Base-by-base conservation (phyloP, 2,797 vertebrate genomes). In the Anguilla pacifica region DNA sequence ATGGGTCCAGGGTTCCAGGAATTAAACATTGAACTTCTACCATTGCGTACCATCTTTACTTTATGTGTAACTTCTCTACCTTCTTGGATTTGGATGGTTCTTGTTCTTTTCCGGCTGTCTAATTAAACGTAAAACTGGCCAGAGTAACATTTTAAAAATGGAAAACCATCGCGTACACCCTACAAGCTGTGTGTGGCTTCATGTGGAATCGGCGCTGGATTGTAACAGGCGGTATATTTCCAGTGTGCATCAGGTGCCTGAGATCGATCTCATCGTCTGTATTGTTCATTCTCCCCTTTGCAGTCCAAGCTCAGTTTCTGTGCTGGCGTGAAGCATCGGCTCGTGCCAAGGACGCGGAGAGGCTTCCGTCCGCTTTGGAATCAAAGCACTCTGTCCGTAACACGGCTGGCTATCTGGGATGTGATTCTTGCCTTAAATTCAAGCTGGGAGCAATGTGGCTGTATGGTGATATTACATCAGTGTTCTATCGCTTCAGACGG, bases 181-280 rank as follows among this genome's bases (percentile, higher is more conserved):
- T 9, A 10, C 53, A 13, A 1, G 53, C 53, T 55, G 49, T 9
- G 51, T 0, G 0, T 10, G 6, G 51, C 51, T 51, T 51, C 51
- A 51, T 51, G 51, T 51, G 51, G 51, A 51, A 51, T 51, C 11
- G 3, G 22, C 22, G 22, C 59, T 15, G 22, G 59, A 61, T 17
- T 22, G 59, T 61, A 61, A 61, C 22, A 22, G 59, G 4, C 59
- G 0, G 59, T 61, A 61, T 3, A 22, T 61, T 61, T 61, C 15
- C 59, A 17, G 59, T 61, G 59, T 22, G 59, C 59, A 95, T 94
- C 93, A 92, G 92, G 59, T 15, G 88, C 90, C 31, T 87, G 89
- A 95, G 93, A 95, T 95, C 95, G 95, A 96, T 96, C 95, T 94
- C 92, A 91, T 89, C 90, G 93, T 95, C 93, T 92, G 92, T 35